Conservation (phyloP, 2,113 vertebrate genomes). For the Vulpes lagopus region DNA sequence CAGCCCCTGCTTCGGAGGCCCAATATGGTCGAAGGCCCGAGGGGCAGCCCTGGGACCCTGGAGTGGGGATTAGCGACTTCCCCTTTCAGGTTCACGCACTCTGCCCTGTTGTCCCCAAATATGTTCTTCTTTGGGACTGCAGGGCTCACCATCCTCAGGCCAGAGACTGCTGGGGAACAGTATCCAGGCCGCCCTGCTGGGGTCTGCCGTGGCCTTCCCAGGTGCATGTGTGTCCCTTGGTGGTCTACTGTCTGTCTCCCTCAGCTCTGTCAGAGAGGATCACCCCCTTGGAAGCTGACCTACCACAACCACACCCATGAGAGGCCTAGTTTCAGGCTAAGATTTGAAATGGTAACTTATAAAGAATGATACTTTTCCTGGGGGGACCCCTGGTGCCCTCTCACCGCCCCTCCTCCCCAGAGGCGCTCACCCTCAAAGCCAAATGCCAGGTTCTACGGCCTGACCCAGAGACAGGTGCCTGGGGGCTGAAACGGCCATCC, state of each 20-base stretch:
- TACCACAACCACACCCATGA: fast-evolving
- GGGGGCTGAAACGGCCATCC: neutral
- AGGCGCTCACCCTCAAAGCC: neutral
- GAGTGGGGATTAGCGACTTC: too few relatives aligned
- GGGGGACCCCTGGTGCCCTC: too few relatives aligned
- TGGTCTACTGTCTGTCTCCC: neutral
- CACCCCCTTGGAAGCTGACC: neutral
- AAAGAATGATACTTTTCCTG: neutral
- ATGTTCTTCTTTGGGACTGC: neutral
- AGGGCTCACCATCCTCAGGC: neutral
- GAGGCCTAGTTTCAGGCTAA: neutral
- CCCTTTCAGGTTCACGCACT: neutral
- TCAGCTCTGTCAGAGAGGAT: neutral
- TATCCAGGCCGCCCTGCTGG: too few relatives aligned
- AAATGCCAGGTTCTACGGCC: neutral
- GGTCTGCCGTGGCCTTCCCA: neutral
- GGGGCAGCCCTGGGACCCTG: neutral
- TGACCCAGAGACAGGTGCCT: neutral
- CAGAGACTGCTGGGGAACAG: neutral
- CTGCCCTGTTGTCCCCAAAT: neutral
- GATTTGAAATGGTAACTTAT: too few relatives aligned
- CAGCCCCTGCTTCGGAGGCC: neutral
- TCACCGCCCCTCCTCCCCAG: neutral
- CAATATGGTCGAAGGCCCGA: neutral
- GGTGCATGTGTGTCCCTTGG: neutral